Percentiles rank a stretch among this genome's conserved stretches.
Evolutionary conservation across 2,797 vertebrate species (phyloP).

Genomic region (Falco novaeseelandiae): DNA sequence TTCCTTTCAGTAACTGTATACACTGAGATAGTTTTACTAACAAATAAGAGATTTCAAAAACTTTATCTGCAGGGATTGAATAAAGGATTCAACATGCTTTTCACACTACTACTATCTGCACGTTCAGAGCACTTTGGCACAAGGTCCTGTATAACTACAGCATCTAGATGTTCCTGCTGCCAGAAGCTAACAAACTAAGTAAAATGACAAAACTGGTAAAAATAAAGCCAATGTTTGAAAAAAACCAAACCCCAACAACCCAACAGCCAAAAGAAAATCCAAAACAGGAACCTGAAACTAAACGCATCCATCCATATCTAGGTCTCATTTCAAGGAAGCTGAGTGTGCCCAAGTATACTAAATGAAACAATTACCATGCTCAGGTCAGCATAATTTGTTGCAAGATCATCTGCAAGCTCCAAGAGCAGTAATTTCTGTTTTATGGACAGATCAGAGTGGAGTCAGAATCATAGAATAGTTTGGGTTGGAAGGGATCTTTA

Average conservation of each 20-base stretch:
- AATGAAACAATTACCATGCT: neutral
- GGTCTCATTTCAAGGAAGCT: neutral
- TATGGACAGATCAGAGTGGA: neutral
- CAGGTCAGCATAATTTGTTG: neutral
- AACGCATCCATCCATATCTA: neutral
- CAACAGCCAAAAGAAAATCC: neutral
- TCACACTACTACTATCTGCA: slow-evolving; percentile 29
- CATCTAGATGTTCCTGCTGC: neutral
- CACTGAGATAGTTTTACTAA: slow-evolving; percentile 6
- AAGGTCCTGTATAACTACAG: neutral
- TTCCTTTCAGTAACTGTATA: slow-evolving; percentile 11
- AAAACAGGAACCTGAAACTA: neutral
- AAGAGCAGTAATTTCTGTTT: neutral
- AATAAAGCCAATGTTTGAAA: neutral
- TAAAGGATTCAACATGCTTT: slow-evolving; percentile 28
- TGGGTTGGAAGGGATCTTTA: neutral
- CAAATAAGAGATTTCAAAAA: slow-evolving; percentile 38
- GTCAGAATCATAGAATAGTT: neutral
- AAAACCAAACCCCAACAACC: neutral
- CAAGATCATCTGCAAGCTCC: neutral
- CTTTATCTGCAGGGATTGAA: slow-evolving; percentile 17
- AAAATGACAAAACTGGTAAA: neutral
- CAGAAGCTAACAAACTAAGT: neutral
- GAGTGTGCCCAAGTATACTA: neutral
- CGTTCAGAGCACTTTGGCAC: neutral